Base-by-base conservation (phyloP, 2,113 vertebrate species). In the Budorcas taxicolor region DNA sequence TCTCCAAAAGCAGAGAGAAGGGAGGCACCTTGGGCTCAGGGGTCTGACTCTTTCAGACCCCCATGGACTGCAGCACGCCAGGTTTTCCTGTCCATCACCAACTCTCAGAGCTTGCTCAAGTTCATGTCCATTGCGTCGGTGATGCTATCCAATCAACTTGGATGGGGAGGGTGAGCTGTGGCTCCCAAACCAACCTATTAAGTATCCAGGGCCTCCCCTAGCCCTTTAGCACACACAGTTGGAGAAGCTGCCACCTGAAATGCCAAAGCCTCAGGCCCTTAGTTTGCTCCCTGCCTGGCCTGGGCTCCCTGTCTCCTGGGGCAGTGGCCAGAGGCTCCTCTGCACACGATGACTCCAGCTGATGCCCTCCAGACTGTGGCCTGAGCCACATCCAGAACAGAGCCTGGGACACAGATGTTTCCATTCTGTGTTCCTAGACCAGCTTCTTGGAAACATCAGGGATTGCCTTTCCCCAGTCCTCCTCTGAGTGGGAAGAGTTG, bases 281-380 rank as follows among this genome's bases (percentile, higher is more conserved):
- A 7, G 1, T 7, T 64, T 64, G 29, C 45, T 25, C 52, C 88
- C 60, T 43, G 31, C 7, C 7, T 64, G 31, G 31, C 7, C 62
- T 9, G 31, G 3, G 15, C 3, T 64, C 31, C 7, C 62, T 64
- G 31, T 64, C 31, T 17, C 62, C 62, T 33, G 62, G 62, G 31
- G 1, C 62, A 9, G 31, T 0, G 0, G 62, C 31, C 62, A 33
- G 31, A 64, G 62, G 15, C 62, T 64, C 31, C 15, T 64, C 62
- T 17, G 31, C n/a, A 40, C 33, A 12, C 0, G n/a, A 5, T 5
- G 67, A 71, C n/a, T 71, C 17, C 19, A 71, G 67, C n/a, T 40
- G 19, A 71, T 0, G 0, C 1, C 33, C n/a, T 12, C 67, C 0
- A 0, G n/a, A 71, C 67, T 71, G n/a, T 71, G 9, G n/a, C n/a